phyloP scores from a whole-genome alignment of 2,113 vertebrate species.

The Platysternon megacephalum region DNA sequence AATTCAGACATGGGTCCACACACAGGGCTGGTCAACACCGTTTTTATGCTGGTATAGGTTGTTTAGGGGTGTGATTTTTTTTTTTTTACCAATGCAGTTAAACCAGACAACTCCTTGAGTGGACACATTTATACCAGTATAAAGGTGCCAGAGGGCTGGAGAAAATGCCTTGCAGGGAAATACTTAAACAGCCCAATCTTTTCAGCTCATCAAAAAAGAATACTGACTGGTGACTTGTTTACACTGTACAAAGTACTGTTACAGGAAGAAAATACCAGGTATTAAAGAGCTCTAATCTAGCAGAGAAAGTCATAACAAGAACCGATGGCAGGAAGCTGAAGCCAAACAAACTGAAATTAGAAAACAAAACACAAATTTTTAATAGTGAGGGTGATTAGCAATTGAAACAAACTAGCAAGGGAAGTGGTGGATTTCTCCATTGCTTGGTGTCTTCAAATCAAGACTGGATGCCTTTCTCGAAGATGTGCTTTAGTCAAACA shows the following conservation, averaged over 20 bases:
- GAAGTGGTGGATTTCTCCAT: not conserved
- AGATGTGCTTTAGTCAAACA: not conserved
- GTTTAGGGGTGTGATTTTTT: not conserved
- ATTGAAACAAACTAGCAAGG: fast-evolving
- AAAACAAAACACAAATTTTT: not conserved
- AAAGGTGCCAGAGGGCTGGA: not conserved
- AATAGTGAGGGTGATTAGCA: not conserved
- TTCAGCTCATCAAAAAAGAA: not conserved
- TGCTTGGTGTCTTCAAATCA: not conserved
- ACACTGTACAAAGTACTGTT: fast-evolving
- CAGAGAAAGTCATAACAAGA: not conserved
- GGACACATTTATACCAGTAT: not conserved
- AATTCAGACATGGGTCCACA: not conserved
- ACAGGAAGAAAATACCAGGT: not conserved
- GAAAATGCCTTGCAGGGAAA: not conserved
- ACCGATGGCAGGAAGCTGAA: not conserved
- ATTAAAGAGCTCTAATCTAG: not conserved
- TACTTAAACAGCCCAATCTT: not conserved
- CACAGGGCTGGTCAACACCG: not conserved
- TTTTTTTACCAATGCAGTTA: not conserved
- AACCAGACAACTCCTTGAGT: not conserved
- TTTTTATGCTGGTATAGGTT: not conserved
- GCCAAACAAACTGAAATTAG: not conserved
- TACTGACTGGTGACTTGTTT: not conserved
- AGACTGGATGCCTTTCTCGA: not conserved